Evolutionary conservation across 1,140 invertebrate species (phyloP).

Genomic region (Drosophila lacertosa): DNA sequence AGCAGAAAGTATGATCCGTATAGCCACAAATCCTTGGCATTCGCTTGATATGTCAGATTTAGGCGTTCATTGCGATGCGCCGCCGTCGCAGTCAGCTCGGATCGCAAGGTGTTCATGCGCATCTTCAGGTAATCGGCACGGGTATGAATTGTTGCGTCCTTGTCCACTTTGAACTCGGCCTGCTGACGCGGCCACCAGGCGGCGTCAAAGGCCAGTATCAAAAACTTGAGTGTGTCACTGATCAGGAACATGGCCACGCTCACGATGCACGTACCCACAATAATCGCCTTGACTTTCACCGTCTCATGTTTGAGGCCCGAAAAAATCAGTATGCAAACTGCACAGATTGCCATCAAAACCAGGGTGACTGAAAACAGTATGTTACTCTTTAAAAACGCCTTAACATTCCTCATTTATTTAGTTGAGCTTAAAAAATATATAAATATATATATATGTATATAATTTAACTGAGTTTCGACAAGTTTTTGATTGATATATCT

Average conservation of each 20-base stretch:
- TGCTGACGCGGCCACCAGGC: conserved; percentile 36
- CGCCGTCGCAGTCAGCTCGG: conserved; percentile 43
- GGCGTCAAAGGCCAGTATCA: conserved; percentile 30
- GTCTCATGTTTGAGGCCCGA: conserved; percentile 50
- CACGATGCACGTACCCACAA: conserved; percentile 23
- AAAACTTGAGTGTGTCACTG: conserved; percentile 40
- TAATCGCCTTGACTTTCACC: conserved; percentile 32
- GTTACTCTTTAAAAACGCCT: background rate
- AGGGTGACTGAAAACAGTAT: conserved; percentile 17
- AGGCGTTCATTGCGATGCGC: conserved; percentile 58
- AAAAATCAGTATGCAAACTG: background rate
- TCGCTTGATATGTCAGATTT: conserved; percentile 55
- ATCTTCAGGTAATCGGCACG: conserved; percentile 38
- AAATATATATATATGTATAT: background rate
- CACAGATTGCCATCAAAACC: background rate
- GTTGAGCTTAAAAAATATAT: background rate
- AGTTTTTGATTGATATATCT: no score
- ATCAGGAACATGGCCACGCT: conserved; percentile 22
- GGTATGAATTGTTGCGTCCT: conserved; percentile 9
- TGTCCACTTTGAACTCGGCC: background rate
- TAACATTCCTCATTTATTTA: background rate
- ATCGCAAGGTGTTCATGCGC: conserved; percentile 21
- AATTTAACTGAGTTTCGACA: background rate
- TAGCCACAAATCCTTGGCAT: conserved; percentile 52
- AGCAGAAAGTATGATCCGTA: conserved; percentile 51